Percentiles rank a stretch among this genome's conserved stretches.
phyloP scores from a whole-genome alignment of 2,113 vertebrate species.

The Heliornis fulica region DNA sequence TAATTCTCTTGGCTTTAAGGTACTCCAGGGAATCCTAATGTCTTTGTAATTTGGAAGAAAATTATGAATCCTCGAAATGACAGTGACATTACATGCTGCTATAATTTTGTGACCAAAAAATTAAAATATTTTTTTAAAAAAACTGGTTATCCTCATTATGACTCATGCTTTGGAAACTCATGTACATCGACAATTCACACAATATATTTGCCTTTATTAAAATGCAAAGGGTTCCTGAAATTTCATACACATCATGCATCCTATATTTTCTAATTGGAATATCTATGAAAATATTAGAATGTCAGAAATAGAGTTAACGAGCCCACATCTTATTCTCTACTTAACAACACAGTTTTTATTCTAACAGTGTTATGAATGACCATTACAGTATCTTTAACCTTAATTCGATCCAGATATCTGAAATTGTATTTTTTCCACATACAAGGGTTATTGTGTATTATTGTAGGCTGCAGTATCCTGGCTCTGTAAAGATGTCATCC shows the following conservation, averaged over 20 bases:
- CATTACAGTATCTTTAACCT: background rate
- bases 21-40: background rate
- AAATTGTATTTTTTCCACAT: background rate
- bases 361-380: background rate
- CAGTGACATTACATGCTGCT: background rate
- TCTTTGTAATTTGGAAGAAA: background rate
- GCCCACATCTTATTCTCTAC: background rate
- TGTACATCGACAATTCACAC: fast-evolving
- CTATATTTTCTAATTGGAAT: background rate
- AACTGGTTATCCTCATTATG: background rate
- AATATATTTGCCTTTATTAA: background rate
- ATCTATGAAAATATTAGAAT: background rate
- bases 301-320: background rate
- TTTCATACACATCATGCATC: background rate
- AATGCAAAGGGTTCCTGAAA: background rate
- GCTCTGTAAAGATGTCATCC: background rate
- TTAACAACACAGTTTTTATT: background rate
- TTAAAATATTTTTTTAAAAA: too few relatives aligned
- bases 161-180: background rate
- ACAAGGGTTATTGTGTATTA: background rate
- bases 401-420: background rate
- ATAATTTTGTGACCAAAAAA: background rate
- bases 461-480: fast-evolving
- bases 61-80: background rate
- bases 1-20: background rate